phyloP scores from a whole-genome alignment of 2,797 vertebrate genomes.

The Gallinago stenura region DNA sequence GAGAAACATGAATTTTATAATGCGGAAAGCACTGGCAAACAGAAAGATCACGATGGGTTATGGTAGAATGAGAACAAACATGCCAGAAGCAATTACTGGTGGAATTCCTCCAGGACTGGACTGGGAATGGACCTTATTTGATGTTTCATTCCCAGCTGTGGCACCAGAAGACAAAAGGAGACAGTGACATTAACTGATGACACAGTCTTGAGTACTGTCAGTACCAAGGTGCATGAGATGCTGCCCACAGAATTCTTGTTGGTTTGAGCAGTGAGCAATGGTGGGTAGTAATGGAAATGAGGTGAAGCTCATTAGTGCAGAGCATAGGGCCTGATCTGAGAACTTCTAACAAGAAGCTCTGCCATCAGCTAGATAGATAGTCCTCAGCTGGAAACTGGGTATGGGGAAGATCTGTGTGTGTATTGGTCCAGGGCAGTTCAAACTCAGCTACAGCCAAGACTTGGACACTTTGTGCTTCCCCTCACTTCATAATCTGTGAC shows the following conservation, averaged over 20 bases:
- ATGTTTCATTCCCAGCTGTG: neutral
- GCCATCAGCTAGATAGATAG: neutral
- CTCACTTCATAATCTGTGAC: neutral
- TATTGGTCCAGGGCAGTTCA: neutral
- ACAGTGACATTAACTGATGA: neutral
- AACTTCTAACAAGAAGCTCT: neutral
- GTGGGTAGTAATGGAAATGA: neutral
- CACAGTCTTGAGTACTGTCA: neutral
- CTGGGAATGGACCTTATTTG: neutral
- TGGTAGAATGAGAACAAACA: neutral
- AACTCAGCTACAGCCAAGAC: neutral
- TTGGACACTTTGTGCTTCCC: neutral
- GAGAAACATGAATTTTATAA: neutral
- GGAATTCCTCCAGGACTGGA: neutral
- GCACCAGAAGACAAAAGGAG: neutral
- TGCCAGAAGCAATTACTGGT: neutral
- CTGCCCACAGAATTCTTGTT: neutral
- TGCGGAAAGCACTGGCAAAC: neutral
- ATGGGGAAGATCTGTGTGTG: neutral
- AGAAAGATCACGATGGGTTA: neutral
- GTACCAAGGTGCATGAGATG: neutral
- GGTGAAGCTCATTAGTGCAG: neutral
- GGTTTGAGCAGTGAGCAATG: neutral
- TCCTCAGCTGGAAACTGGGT: neutral
- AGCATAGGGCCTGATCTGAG: neutral